A percentile compares a stretch with the other conserved stretches of the same genome.
These are phyloP conservation scores for Mimachlamys varia DNA, from an alignment of 2,888 invertebrate species.

Conservation along the genomic window DNA sequence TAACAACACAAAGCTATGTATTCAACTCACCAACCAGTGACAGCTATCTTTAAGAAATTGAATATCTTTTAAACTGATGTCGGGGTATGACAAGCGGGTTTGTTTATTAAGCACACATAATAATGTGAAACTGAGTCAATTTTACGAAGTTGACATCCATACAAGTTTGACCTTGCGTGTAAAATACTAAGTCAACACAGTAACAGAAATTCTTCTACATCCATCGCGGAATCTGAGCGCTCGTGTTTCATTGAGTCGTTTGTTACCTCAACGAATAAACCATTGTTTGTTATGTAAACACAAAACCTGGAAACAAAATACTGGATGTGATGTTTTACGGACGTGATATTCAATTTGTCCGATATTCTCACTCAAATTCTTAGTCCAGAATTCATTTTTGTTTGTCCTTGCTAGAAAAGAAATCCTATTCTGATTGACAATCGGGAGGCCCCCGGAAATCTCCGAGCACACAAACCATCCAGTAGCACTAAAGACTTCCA, in stretches of 20 bases:
- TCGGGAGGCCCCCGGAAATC: not conserved
- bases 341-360: not conserved
- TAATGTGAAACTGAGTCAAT: not conserved
- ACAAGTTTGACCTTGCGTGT: not conserved
- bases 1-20: not conserved
- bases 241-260: not conserved
- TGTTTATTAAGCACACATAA: not conserved
- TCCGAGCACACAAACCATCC: not conserved
- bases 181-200: not conserved
- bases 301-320: slow-evolving; percentile 14
- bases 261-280: not conserved
- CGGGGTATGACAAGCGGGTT: not conserved
- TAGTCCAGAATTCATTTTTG: not conserved
- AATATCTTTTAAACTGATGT: not conserved
- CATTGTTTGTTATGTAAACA: not conserved
- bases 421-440: not conserved
- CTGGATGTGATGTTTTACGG: not conserved
- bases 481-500: not conserved
- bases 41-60: not conserved
- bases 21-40: too few species aligned
- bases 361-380: not conserved
- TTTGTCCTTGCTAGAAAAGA: not conserved
- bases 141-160: not conserved
- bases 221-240: not conserved
- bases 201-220: not conserved